Conservation (phyloP, 2,888 invertebrate species). For the Drosophila falleni region DNA sequence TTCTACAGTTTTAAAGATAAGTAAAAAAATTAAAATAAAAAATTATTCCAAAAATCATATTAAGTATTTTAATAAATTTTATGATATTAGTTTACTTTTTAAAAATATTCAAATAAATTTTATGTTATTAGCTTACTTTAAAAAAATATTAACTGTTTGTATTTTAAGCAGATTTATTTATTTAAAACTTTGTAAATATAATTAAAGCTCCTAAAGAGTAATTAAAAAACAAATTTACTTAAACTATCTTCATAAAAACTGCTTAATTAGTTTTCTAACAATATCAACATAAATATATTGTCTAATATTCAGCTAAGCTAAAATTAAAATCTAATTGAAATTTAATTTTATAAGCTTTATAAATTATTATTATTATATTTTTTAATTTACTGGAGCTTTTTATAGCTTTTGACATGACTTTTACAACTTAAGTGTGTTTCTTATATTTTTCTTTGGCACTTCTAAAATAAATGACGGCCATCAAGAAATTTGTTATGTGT, state of each 20-base stretch:
- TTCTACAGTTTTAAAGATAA: too few species aligned
- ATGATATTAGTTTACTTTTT: too few species aligned
- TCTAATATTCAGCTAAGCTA: neutral
- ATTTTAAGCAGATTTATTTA: too few species aligned
- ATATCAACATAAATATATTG: too few species aligned
- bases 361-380: neutral
- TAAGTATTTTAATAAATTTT: too few species aligned
- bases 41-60: too few species aligned
- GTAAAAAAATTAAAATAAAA: too few species aligned
- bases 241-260: neutral
- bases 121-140: too few species aligned
- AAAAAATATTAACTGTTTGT: too few species aligned
- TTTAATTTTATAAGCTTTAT: constrained; percentile 10
- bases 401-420: constrained; percentile 11
- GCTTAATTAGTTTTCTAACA: neutral
- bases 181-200: neutral
- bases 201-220: neutral
- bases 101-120: too few species aligned
- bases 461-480: constrained; percentile 56
- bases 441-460: constrained; percentile 33
- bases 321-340: constrained; percentile 1
- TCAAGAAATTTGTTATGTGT: constrained; percentile 51
- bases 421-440: constrained; percentile 9
- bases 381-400: constrained; percentile 12
- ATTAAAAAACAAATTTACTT: neutral